phyloP scores from a whole-genome alignment of 92 coral and sea anemone genomes.

The Hydrozoanthus gracilis region DNA sequence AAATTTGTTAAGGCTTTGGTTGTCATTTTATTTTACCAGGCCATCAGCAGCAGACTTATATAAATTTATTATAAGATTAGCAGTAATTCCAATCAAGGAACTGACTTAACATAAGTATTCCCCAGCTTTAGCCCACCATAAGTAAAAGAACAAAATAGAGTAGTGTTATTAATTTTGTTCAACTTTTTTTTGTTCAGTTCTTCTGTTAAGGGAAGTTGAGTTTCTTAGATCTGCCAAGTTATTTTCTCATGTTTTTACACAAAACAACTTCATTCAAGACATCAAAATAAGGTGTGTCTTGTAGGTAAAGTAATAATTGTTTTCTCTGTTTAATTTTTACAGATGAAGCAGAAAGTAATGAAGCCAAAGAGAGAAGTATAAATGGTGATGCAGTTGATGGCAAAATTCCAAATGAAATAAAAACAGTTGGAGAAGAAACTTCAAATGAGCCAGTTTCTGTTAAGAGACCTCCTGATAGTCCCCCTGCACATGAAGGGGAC shows the following conservation, averaged over 20 bases:
- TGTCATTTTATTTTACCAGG: too few relatives aligned
- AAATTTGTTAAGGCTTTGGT: too few relatives aligned
- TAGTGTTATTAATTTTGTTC: too few relatives aligned
- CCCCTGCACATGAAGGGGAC: slow-evolving; percentile 72
- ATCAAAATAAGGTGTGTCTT: too few relatives aligned
- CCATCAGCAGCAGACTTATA: neutral
- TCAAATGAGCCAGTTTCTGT: slow-evolving; percentile 72
- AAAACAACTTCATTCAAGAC: too few relatives aligned
- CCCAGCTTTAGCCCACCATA: too few relatives aligned
- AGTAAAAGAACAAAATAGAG: too few relatives aligned
- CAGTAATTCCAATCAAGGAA: neutral
- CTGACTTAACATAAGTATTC: too few relatives aligned
- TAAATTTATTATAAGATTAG: neutral
- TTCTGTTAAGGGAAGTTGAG: too few relatives aligned
- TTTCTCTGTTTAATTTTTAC: slow-evolving; percentile 4
- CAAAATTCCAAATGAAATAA: slow-evolving; percentile 77
- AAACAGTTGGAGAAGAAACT: slow-evolving; percentile 86
- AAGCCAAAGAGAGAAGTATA: slow-evolving; percentile 64
- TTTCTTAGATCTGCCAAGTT: too few relatives aligned
- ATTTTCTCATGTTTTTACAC: too few relatives aligned
- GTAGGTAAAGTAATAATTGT: neutral
- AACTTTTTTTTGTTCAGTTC: too few relatives aligned
- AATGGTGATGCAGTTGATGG: slow-evolving; percentile 55
- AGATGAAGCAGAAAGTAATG: slow-evolving; percentile 87
- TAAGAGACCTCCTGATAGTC: slow-evolving; percentile 71